Evolutionary conservation across 2,888 invertebrate genomes (phyloP).

Genomic region (Papilio demoleus): DNA sequence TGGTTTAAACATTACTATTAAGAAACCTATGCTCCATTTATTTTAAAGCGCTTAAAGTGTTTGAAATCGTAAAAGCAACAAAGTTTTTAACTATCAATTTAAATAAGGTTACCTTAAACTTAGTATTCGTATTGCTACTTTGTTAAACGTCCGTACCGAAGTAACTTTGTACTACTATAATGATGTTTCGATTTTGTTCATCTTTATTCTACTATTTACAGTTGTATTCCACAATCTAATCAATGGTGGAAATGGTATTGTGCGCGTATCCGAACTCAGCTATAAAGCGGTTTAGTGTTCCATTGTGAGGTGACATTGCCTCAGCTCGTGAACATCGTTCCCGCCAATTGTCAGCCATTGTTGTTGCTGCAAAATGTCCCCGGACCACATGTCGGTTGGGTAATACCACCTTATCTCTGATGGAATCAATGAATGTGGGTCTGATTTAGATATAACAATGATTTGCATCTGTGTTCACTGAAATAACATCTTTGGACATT

Average conservation of each 20-base stretch:
- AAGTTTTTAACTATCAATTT: slow-evolving; percentile 18
- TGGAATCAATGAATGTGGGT: slow-evolving; percentile 11
- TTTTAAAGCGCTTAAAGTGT: neutral
- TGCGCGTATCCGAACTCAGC: slow-evolving; percentile 23
- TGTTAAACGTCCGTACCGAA: neutral
- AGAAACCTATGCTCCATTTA: slow-evolving; percentile 7
- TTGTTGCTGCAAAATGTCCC: slow-evolving; percentile 26
- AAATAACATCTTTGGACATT: neutral
- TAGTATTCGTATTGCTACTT: slow-evolving; percentile 4
- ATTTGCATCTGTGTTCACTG: neutral
- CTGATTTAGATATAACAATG: neutral
- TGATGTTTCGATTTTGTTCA: slow-evolving; percentile 1
- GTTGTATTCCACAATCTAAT: slow-evolving; percentile 36
- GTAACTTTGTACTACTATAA: neutral
- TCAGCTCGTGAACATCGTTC: slow-evolving; percentile 14
- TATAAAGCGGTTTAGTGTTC: slow-evolving; percentile 49
- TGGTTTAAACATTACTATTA: neutral
- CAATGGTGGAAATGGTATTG: slow-evolving; percentile 29
- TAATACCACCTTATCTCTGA: slow-evolving; percentile 23
- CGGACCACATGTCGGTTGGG: slow-evolving; percentile 16
- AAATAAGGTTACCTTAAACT: slow-evolving; percentile 8
- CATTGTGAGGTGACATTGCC: slow-evolving; percentile 52
- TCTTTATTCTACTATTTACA: slow-evolving; percentile 24
- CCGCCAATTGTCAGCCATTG: slow-evolving; percentile 36
- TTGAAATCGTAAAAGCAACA: slow-evolving; percentile 7